A percentile compares a stretch with the other conserved stretches of the same genome.
phyloP scores from a whole-genome alignment of 1,140 invertebrate species.

The Chironomus striatipennis region DNA sequence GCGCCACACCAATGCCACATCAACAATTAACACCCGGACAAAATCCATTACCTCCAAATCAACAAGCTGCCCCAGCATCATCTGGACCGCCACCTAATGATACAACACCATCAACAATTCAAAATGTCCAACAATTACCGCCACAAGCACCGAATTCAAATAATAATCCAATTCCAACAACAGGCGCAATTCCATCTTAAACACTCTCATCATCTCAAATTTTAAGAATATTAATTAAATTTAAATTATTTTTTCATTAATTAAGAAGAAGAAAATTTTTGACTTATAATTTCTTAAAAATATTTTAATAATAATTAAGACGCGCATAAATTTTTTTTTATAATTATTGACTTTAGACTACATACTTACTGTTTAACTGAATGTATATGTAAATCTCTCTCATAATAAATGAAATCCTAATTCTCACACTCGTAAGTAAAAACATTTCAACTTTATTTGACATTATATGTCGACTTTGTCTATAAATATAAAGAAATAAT shows the following conservation, averaged over 20 bases:
- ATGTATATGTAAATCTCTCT: too few species aligned
- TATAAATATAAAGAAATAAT: neutral
- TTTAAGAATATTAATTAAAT: neutral
- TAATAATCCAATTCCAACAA: neutral
- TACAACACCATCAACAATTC: neutral
- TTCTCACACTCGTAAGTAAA: too few species aligned
- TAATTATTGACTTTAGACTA: too few species aligned
- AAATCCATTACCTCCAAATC: neutral
- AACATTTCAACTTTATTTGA: too few species aligned
- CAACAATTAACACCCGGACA: neutral
- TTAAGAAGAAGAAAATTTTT: too few species aligned
- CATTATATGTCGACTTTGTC: too few species aligned
- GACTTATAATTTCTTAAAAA: too few species aligned
- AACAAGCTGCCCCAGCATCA: neutral
- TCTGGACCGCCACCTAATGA: neutral
- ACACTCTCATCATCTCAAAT: neutral
- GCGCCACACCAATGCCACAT: neutral
- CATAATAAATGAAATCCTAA: too few species aligned
- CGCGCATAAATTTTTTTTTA: too few species aligned
- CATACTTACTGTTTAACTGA: too few species aligned
- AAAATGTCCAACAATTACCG: neutral
- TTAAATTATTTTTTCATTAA: constrained; percentile 5
- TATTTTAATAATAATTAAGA: too few species aligned
- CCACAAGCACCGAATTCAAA: neutral
- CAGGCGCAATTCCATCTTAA: neutral